Evolutionary conservation across 2,888 invertebrate genomes (phyloP), one percentile per base, ranked within the genome.

Genomic region (Idaea dimidiata): DNA sequence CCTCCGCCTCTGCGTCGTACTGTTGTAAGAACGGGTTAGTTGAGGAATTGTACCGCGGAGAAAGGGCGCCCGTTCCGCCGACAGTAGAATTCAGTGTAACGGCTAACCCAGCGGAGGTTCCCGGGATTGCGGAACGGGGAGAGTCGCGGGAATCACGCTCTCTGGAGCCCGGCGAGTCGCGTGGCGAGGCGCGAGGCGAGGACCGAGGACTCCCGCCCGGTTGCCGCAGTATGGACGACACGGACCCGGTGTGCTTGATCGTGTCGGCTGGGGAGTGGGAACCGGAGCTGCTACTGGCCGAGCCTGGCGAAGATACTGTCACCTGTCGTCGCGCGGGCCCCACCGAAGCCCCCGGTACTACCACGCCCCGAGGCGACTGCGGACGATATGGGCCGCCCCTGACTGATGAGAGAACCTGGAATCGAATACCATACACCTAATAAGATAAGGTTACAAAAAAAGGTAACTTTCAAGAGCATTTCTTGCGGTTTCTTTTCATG

Each of bases 251-350:
- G 86, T 95, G 95, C 83, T 95, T 95, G 84, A 95, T 94, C 70
- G 95, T 95, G 79, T 96, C 96, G 75, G 96, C 96, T 75, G 96
- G 96, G 79, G 96, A 96, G 83, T 96, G 96, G 75, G 95, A 96
- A 83, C 96, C 96, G 81, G 96, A 96, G 93, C 96, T 95, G 93
- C 95, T 96, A 94, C 96, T 96, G 94, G 96, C 96, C 85, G 97
- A 96, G 94, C 96, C 96, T 94, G 96, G 97, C 81, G 96, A 95
- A 82, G 95, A 88, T 57, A 88, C 86, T 43, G 43, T 43, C 43
- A 43, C 54, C 54, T 7, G 61, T 61, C 66, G 66, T 61, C 58
- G 62, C 55, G 61, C 54, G 67, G 64, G 64, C 64, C 67, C 65
- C 65, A 85, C 91, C 82, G 87, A 90, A 72, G 89, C 82, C 90